These are phyloP conservation scores for Latrodectus hesperus DNA, from an alignment of 2,888 invertebrate species.

Conservation along the genomic window DNA sequence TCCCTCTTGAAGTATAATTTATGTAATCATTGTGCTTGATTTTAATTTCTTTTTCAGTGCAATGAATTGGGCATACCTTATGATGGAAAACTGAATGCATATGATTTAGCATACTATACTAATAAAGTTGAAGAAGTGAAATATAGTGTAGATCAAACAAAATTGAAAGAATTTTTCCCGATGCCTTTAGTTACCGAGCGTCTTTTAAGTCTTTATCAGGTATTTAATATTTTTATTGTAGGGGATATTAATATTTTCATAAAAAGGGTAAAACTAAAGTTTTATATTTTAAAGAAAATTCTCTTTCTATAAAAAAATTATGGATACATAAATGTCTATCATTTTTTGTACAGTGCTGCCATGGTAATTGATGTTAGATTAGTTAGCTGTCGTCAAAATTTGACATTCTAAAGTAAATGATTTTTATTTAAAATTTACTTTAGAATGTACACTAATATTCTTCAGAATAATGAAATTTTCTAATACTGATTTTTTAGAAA, in stretches of 20 bases:
- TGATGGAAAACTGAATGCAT: slow-evolving; percentile 76
- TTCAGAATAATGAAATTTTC: too few species aligned
- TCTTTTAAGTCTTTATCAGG: slow-evolving; percentile 77
- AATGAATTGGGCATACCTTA: slow-evolving; percentile 74
- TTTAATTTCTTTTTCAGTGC: slow-evolving; percentile 73
- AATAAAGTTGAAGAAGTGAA: slow-evolving; percentile 76
- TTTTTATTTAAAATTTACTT: too few species aligned
- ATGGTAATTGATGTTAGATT: too few species aligned
- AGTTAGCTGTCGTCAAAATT: too few species aligned
- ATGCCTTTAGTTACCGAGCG: slow-evolving; percentile 77
- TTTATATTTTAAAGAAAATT: too few species aligned
- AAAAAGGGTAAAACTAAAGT: too few species aligned
- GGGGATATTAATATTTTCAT: background rate
- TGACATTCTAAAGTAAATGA: too few species aligned
- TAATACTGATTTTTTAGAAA: too few species aligned
- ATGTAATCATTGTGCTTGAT: background rate
- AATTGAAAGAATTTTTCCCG: slow-evolving; percentile 77
- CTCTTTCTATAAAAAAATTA: too few species aligned
- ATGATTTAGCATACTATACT: slow-evolving; percentile 77
- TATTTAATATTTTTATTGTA: slow-evolving; percentile 53
- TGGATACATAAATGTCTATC: too few species aligned
- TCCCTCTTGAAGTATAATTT: background rate
- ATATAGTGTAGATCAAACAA: slow-evolving; percentile 77
- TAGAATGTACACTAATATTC: too few species aligned
- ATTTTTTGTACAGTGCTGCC: too few species aligned